A percentile compares a stretch with the other conserved stretches of the same genome.
Conservation (phyloP, 1,140 invertebrate species). For the Yoshiicerus persimilis region DNA sequence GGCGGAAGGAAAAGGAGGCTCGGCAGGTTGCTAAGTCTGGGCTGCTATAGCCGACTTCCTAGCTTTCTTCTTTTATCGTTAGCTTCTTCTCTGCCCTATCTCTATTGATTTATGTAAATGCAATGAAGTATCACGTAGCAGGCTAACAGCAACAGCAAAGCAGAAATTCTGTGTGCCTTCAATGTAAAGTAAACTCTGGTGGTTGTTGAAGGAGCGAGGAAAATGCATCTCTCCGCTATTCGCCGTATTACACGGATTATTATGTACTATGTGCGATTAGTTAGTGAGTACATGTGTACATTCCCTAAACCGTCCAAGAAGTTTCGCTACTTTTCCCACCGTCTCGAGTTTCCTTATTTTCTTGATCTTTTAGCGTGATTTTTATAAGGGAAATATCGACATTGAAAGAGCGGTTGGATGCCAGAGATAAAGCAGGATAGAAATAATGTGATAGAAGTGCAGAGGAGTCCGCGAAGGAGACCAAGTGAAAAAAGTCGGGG, state of each 20-base stretch:
- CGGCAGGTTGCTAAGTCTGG: neutral
- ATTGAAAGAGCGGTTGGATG: neutral
- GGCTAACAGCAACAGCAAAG: neutral
- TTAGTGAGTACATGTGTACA: too few relatives aligned
- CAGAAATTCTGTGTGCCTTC: neutral
- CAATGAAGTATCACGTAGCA: neutral
- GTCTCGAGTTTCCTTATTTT: neutral
- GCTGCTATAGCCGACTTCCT: neutral
- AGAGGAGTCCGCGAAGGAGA: too few relatives aligned
- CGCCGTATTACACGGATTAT: too few relatives aligned
- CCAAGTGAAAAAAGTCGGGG: neutral
- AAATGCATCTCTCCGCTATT: too few relatives aligned
- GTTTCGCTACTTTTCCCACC: neutral
- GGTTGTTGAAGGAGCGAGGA: too few relatives aligned
- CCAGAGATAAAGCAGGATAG: neutral
- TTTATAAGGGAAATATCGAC: neutral
- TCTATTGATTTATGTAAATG: slow-evolving; percentile 5
- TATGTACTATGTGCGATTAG: neutral
- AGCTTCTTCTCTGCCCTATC: neutral
- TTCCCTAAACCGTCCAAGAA: neutral
- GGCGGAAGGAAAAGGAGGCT: neutral
- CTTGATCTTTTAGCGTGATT: neutral
- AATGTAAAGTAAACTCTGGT: too few relatives aligned
- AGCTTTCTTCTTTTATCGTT: neutral
- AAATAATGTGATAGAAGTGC: neutral